Conservation (phyloP, 2,797 vertebrate species). For the Malacoraja senta region DNA sequence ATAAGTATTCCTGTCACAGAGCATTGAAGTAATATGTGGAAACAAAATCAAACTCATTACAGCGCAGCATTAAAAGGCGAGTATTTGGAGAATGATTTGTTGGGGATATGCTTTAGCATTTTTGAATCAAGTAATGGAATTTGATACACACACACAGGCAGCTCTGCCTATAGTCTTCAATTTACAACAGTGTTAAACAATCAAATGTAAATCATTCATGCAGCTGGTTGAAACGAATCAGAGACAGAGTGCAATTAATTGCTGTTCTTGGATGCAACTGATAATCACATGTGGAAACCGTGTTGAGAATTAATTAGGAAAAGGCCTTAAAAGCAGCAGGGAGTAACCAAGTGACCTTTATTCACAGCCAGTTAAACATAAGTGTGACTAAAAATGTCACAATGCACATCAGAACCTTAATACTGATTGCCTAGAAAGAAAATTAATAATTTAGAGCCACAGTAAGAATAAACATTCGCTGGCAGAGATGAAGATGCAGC, state of each 20-base stretch:
- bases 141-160: neutral
- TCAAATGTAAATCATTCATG: constrained; percentile 47
- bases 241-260: constrained; percentile 63
- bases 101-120: constrained; percentile 28
- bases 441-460: constrained; percentile 74
- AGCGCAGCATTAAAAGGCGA: neutral
- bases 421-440: constrained; percentile 74
- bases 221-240: constrained; percentile 55
- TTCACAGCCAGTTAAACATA: constrained; percentile 78
- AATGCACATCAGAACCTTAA: constrained; percentile 74
- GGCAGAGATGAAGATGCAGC: constrained; percentile 57
- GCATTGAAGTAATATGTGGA: neutral
- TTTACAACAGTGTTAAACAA: constrained; percentile 39
- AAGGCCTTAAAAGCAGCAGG: constrained; percentile 73
- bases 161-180: constrained; percentile 12
- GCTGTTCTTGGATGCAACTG: constrained; percentile 69
- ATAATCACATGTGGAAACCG: constrained; percentile 68
- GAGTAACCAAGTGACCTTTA: constrained; percentile 74
- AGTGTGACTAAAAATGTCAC: constrained; percentile 75
- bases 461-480: constrained; percentile 66
- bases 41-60: constrained; percentile 27
- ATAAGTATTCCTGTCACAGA: neutral
- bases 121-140: constrained; percentile 10
- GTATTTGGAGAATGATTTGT: constrained; percentile 27
- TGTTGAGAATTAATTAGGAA: constrained; percentile 72